phyloP scores from a whole-genome alignment of 2,797 vertebrate species.

The Acanthopagrus latus region DNA sequence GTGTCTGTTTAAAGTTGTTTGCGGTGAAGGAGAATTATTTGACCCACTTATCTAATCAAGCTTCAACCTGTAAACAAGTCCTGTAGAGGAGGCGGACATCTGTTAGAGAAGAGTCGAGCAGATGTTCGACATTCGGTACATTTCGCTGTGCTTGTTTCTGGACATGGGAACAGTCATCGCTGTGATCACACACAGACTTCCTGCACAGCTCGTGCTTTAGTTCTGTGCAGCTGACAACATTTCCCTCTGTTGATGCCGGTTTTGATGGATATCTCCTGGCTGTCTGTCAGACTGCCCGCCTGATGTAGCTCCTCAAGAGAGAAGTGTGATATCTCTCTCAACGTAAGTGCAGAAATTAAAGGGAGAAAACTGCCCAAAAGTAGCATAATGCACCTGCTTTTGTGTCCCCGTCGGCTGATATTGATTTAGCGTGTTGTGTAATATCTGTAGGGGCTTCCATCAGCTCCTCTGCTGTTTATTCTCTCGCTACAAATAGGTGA shows the following conservation, averaged over 20 bases:
- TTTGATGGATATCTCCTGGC: constrained; percentile 37
- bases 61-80: constrained; percentile 76
- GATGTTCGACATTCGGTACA: constrained; percentile 63
- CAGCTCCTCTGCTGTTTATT: constrained; percentile 61
- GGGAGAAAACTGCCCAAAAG: constrained; percentile 4
- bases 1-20: constrained; percentile 46
- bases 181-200: constrained; percentile 40
- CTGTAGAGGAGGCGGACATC: constrained; percentile 68
- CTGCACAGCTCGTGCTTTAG: constrained; percentile 11
- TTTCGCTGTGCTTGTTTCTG: not conserved
- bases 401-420: constrained; percentile 45
- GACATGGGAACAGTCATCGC: constrained; percentile 26
- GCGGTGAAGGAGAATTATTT: constrained; percentile 24
- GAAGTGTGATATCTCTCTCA: constrained; percentile 6
- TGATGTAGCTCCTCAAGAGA: constrained; percentile 22
- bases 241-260: constrained; percentile 1
- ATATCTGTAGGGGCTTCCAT: constrained; percentile 73
- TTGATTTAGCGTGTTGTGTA: constrained; percentile 71
- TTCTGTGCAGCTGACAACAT: constrained; percentile 29
- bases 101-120: constrained; percentile 71
- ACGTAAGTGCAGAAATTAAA: constrained; percentile 11
- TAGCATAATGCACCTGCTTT: constrained; percentile 28
- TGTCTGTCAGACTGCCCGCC: constrained; percentile 11
- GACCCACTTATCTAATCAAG: constrained; percentile 79
- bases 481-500: constrained; percentile 65